Conservation (phyloP, 2,113 vertebrate species). For the Okapia johnstoni region DNA sequence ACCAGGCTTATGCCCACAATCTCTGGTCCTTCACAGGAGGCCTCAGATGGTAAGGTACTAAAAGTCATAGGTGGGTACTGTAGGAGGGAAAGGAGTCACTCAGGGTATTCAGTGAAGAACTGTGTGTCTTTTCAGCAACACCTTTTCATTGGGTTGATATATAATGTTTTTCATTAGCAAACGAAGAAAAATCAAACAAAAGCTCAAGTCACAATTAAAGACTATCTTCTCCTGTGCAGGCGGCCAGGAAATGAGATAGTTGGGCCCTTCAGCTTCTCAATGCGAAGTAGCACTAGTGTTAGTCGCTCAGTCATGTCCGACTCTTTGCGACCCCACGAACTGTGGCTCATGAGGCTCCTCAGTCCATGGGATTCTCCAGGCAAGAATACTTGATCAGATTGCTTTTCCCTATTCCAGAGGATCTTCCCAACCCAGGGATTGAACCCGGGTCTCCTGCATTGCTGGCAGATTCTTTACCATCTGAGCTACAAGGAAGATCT, state of each 20-base stretch:
- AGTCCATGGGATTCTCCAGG: background rate
- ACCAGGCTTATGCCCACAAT: background rate
- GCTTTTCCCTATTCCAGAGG: background rate
- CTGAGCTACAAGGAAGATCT: background rate
- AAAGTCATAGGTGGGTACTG: background rate
- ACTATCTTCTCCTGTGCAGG: accelerated
- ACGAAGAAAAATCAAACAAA: background rate
- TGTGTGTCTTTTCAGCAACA: background rate
- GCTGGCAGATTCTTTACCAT: background rate
- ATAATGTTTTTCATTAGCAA: background rate
- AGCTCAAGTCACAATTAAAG: background rate
- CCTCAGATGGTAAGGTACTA: background rate
- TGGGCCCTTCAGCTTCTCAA: background rate
- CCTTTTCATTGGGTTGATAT: background rate
- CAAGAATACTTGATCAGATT: background rate
- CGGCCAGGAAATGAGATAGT: background rate
- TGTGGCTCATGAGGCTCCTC: background rate
- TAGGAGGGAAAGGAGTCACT: background rate
- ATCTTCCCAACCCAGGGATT: background rate
- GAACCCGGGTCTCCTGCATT: background rate
- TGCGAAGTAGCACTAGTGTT: accelerated
- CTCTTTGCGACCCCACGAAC: background rate
- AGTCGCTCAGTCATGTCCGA: accelerated
- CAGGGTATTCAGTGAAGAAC: background rate
- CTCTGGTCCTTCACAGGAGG: background rate